phyloP scores from a whole-genome alignment of 2,113 vertebrate genomes.

The Nerophis lumbriciformis region DNA sequence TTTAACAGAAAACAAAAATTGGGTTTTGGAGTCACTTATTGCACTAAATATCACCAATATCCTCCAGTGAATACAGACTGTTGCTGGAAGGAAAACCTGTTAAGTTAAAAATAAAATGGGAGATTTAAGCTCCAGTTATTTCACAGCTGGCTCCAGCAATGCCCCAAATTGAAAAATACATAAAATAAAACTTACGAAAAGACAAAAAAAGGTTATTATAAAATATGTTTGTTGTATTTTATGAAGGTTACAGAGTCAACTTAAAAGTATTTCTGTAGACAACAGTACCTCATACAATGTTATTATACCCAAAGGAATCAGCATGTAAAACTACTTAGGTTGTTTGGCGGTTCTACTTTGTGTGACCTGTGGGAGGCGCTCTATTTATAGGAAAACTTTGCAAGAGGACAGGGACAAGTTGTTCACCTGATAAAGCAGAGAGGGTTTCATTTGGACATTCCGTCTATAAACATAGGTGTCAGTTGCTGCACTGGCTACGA shows the following conservation, averaged over 20 bases:
- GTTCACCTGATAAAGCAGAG: conserved; percentile 1
- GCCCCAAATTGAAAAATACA: background rate
- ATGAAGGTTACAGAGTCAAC: background rate
- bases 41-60: conserved; percentile 28
- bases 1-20: conserved; percentile 11
- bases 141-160: background rate
- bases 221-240: background rate
- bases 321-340: background rate
- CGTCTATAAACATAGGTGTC: background rate
- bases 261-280: conserved; percentile 2
- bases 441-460: background rate
- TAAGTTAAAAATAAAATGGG: background rate
- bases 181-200: background rate
- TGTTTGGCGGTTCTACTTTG: conserved; percentile 2
- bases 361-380: conserved; percentile 34
- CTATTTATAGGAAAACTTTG: conserved; percentile 3
- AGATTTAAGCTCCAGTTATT: conserved; percentile 2
- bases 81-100: conserved; percentile 17
- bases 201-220: background rate
- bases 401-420: conserved; percentile 1
- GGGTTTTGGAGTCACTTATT: conserved; percentile 21
- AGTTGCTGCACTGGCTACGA: background rate
- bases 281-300: conserved; percentile 1
- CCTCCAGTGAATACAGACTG: conserved; percentile 26
- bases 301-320: background rate